These are phyloP conservation scores for Centropus unirufus DNA, from an alignment of 2,113 vertebrate genomes.

Conservation along the genomic window DNA sequence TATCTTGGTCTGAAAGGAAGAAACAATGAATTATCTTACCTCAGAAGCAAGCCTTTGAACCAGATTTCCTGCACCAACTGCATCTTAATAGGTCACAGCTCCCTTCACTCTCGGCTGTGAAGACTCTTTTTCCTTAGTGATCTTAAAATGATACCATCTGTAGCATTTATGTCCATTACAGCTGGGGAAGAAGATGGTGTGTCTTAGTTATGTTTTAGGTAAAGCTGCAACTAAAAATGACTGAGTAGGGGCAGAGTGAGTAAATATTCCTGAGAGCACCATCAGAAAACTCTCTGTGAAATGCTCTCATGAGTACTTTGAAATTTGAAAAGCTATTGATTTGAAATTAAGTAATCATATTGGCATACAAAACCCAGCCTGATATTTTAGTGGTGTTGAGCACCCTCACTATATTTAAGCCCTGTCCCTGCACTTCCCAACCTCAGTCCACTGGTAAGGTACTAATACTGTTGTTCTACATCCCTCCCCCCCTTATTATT, in stretches of 20 bases:
- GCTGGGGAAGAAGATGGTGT: neutral
- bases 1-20: neutral
- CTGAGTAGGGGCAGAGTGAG: neutral
- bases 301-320: neutral
- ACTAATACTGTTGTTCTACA: too few species aligned
- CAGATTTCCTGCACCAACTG: neutral
- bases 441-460: too few species aligned
- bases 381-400: neutral
- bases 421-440: too few species aligned
- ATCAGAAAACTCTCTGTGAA: neutral
- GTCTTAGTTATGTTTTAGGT: neutral
- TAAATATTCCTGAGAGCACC: neutral
- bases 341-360: neutral
- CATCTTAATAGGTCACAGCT: neutral
- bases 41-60: neutral
- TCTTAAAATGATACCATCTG: neutral
- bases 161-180: neutral
- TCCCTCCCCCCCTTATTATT: neutral
- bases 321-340: neutral
- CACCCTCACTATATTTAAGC: too few species aligned
- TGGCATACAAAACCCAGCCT: neutral
- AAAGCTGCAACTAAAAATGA: neutral
- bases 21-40: neutral
- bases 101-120: neutral
- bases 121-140: neutral